These are phyloP conservation scores for Dryocosmus kuriphilus DNA, from an alignment of 2,888 invertebrate species.

Conservation along the genomic window DNA sequence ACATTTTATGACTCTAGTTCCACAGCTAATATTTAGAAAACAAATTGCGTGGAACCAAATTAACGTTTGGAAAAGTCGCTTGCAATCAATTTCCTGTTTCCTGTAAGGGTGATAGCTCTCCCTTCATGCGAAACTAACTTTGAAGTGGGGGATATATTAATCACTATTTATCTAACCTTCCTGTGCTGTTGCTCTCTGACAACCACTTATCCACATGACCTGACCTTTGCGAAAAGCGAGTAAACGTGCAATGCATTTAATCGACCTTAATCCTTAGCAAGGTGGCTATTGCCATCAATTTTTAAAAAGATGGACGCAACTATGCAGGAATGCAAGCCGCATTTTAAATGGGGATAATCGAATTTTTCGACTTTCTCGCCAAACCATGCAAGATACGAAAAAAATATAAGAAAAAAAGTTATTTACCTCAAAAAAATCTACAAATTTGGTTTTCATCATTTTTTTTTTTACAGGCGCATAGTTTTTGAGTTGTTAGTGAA, in stretches of 20 bases:
- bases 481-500: too few relatives aligned
- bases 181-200: conserved; percentile 16
- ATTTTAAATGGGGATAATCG: conserved; percentile 3
- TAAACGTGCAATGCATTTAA: conserved; percentile 36
- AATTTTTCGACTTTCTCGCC: background rate
- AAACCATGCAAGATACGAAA: too few relatives aligned
- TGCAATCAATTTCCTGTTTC: too few relatives aligned
- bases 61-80: too few relatives aligned
- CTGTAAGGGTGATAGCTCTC: background rate
- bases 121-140: background rate
- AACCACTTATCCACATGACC: conserved; percentile 22
- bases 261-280: conserved; percentile 20
- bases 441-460: too few relatives aligned
- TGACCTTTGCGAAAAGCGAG: conserved; percentile 22
- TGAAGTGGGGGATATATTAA: conserved; percentile 20
- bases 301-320: background rate
- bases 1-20: too few relatives aligned
- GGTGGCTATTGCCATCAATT: conserved; percentile 1
- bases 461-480: too few relatives aligned
- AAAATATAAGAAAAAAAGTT: too few relatives aligned
- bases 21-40: too few relatives aligned
- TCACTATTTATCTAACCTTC: conserved; percentile 44
- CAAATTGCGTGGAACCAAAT: too few relatives aligned
- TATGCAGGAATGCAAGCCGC: background rate
- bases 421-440: too few relatives aligned